Percentiles rank a stretch among this genome's conserved stretches.
These are phyloP conservation scores for Corapipo altera DNA, from an alignment of 2,113 vertebrate genomes.

Conservation along the genomic window DNA sequence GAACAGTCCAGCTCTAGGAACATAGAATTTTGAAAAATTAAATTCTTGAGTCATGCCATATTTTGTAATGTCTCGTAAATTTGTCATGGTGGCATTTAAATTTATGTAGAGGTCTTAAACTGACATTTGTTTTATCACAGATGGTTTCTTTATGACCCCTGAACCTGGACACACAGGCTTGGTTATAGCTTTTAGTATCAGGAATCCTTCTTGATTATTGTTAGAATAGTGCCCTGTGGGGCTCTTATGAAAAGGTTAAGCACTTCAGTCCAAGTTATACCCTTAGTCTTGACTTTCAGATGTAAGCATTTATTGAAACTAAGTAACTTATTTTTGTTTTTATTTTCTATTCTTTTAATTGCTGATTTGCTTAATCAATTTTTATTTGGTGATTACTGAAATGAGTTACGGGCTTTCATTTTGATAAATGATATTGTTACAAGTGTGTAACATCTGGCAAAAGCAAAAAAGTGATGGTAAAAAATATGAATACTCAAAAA, in stretches of 20 bases:
- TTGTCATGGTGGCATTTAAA: background rate
- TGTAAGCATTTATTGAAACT: background rate
- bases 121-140: background rate
- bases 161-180: background rate
- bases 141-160: background rate
- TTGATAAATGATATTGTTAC: background rate
- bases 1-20: background rate
- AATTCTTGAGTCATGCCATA: background rate
- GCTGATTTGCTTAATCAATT: background rate
- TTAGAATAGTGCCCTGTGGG: background rate
- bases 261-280: background rate
- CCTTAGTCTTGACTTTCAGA: background rate
- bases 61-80: background rate
- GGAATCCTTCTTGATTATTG: background rate
- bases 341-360: background rate
- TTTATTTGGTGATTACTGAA: constrained; percentile 23
- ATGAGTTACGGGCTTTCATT: background rate
- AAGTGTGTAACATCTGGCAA: background rate
- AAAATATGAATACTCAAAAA: background rate
- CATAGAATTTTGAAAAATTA: background rate
- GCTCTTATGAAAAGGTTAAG: constrained; percentile 2
- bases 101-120: background rate
- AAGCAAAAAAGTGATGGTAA: background rate
- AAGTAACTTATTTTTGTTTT: background rate
- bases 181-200: background rate